These are phyloP conservation scores for Drosophila pallidifrons DNA, from an alignment of 1,140 invertebrate species.

Conservation along the genomic window DNA sequence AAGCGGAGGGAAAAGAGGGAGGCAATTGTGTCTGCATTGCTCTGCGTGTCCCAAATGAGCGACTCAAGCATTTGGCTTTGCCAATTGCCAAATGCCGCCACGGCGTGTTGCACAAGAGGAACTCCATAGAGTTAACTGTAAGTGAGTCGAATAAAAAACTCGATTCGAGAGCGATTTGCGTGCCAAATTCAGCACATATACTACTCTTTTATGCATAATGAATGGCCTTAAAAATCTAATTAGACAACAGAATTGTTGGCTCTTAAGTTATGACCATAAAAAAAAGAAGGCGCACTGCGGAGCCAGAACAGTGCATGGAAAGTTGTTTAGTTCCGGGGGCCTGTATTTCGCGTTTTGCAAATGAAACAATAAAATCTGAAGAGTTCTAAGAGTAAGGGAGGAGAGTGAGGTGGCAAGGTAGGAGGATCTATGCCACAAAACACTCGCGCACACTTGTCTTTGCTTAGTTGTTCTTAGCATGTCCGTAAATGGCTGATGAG, in stretches of 20 bases:
- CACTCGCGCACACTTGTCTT: conserved; percentile 64
- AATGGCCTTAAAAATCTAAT: conserved; percentile 72
- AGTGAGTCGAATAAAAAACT: conserved; percentile 5
- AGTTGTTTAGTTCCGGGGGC: conserved; percentile 60
- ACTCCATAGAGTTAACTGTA: conserved; percentile 24
- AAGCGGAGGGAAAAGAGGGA: background rate
- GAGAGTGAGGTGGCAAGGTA: background rate
- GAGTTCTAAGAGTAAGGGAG: background rate
- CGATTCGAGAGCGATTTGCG: conserved; percentile 47
- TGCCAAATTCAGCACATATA: conserved; percentile 25
- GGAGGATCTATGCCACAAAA: conserved; percentile 62
- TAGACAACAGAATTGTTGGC: conserved; percentile 58
- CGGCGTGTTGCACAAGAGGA: conserved; percentile 40
- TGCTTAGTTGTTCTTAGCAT: conserved; percentile 30
- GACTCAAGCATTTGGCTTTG: background rate
- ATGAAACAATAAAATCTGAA: conserved; percentile 62
- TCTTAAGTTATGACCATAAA: conserved; percentile 62
- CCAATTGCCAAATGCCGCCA: conserved; percentile 40
- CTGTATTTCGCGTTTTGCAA: conserved; percentile 48
- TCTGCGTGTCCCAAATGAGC: conserved; percentile 45
- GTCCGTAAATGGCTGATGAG: conserved; percentile 76
- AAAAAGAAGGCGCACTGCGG: conserved; percentile 8
- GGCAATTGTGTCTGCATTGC: conserved; percentile 36
- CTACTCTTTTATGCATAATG: conserved; percentile 37
- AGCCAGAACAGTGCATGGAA: conserved; percentile 51